These are phyloP conservation scores for Albula glossodonta DNA, from an alignment of 2,113 vertebrate species.

Conservation along the genomic window DNA sequence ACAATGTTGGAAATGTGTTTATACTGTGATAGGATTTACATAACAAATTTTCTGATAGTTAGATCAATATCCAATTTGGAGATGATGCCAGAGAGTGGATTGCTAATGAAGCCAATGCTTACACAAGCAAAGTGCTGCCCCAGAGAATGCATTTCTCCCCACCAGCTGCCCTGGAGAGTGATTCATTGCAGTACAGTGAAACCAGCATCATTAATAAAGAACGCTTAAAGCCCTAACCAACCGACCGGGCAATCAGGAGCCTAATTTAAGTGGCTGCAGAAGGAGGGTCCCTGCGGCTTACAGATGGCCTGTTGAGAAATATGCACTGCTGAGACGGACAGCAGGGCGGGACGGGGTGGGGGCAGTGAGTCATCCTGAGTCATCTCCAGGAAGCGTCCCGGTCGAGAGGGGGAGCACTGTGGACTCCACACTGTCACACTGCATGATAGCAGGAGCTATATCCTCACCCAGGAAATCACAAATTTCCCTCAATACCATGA, in stretches of 20 bases:
- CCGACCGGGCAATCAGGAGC: conserved; percentile 21
- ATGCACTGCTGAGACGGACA: conserved; percentile 60
- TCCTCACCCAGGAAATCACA: background rate
- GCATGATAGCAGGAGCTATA: background rate
- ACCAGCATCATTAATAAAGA: conserved; percentile 35
- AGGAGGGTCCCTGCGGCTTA: conserved; percentile 26
- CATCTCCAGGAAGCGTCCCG: conserved; percentile 79
- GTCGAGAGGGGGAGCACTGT: conserved; percentile 74
- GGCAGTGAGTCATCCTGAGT: conserved; percentile 74
- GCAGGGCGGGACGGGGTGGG: conserved; percentile 34
- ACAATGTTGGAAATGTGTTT: background rate
- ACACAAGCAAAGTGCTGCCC: conserved; percentile 52
- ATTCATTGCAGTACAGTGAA: conserved; percentile 54
- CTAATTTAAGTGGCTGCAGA: conserved; percentile 54
- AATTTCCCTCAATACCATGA: background rate
- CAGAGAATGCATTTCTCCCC: conserved; percentile 1
- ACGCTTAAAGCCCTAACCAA: conserved; percentile 40
- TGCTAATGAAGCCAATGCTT: conserved; percentile 52
- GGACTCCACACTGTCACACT: conserved; percentile 60
- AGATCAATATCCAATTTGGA: conserved; percentile 77
- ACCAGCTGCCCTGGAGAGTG: conserved; percentile 49
- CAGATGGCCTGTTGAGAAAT: conserved; percentile 17
- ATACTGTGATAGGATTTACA: background rate
- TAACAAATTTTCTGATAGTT: conserved; percentile 56
- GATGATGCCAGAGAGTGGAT: conserved; percentile 58